A percentile compares a stretch with the other conserved stretches of the same genome.
Conservation (phyloP, 2,113 vertebrate species). For the Lanius ludovicianus region DNA sequence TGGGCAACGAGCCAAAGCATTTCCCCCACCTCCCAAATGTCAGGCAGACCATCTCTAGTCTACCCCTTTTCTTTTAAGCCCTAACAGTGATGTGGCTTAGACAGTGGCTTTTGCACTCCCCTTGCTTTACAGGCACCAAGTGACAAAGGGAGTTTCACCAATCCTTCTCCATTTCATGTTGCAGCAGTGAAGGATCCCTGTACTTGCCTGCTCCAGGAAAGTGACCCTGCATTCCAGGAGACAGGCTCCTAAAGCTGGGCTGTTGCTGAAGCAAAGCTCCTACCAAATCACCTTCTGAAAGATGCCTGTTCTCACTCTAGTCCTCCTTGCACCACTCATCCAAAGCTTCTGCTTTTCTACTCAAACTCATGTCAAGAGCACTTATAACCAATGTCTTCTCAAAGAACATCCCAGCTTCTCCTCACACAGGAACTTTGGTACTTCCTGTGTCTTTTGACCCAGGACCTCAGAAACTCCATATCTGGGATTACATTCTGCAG, state of each 20-base stretch:
- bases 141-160: background rate
- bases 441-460: background rate
- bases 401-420: background rate
- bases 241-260: background rate
- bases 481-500: background rate
- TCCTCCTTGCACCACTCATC: background rate
- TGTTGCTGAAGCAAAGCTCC: background rate
- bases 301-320: background rate
- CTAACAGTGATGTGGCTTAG: background rate
- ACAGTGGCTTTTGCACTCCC: background rate
- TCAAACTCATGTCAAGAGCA: background rate
- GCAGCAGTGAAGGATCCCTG: background rate
- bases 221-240: background rate
- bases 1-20: background rate
- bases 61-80: background rate
- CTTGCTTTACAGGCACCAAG: background rate
- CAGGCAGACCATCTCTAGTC: background rate
- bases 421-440: background rate
- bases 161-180: background rate
- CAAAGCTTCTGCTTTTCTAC: background rate
- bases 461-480: background rate
- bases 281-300: background rate
- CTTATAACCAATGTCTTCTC: background rate
- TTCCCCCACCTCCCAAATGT: background rate
- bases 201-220: background rate